Percentiles rank a stretch among this genome's conserved stretches.
phyloP scores from a whole-genome alignment of 2,797 vertebrate species.

The Anas georgica region DNA sequence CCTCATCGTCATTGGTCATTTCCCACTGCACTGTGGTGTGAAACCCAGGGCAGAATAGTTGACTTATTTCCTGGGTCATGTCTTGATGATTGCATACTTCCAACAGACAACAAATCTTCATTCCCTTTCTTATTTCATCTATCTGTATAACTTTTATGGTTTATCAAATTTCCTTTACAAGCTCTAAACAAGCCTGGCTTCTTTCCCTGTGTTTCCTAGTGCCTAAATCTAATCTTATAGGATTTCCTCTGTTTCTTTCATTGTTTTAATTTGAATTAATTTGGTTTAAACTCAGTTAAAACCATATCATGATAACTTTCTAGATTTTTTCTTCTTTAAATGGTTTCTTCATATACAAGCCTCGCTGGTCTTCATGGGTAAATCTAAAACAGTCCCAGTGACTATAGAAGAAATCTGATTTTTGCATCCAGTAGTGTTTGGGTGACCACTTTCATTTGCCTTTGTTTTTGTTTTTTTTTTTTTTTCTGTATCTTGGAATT shows the following conservation, averaged over 20 bases:
- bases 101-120: neutral
- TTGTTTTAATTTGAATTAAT: neutral
- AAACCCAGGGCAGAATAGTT: neutral
- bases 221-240: neutral
- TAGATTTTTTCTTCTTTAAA: neutral
- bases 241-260: neutral
- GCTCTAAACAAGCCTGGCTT: neutral
- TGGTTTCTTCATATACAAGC: neutral
- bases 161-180: neutral
- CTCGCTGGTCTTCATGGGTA: neutral
- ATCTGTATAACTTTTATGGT: neutral
- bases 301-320: neutral
- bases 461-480: neutral
- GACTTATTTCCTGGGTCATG: neutral
- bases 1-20: neutral
- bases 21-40: neutral
- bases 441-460: too few species aligned
- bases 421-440: neutral
- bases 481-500: neutral
- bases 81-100: neutral
- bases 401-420: neutral
- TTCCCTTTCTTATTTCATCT: neutral
- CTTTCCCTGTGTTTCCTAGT: neutral
- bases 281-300: neutral
- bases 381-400: neutral